These are phyloP conservation scores for Arctocebus calabarensis DNA, from an alignment of 2,797 vertebrate species.

Conservation along the genomic window DNA sequence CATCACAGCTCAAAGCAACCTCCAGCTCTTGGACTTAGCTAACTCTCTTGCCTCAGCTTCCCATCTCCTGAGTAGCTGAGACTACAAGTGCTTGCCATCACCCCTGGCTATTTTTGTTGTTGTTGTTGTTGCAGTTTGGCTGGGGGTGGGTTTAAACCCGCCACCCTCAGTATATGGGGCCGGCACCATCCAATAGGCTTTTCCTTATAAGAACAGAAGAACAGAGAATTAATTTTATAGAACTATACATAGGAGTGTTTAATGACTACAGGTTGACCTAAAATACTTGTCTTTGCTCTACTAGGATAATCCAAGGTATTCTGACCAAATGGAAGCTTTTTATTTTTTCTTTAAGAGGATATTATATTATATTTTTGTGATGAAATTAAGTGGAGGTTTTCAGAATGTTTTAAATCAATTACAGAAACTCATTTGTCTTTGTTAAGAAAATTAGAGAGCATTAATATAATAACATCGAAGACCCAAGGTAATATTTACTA, in stretches of 20 bases:
- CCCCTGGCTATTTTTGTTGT: too few relatives aligned
- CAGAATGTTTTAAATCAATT: constrained; percentile 2
- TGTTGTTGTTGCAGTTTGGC: too few relatives aligned
- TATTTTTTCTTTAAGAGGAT: neutral
- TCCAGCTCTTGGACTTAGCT: too few relatives aligned
- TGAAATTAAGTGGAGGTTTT: neutral
- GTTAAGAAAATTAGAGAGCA: neutral
- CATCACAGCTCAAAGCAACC: too few relatives aligned
- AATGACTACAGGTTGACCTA: neutral
- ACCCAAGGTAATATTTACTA: neutral
- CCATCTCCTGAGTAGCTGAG: too few relatives aligned
- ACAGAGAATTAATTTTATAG: neutral
- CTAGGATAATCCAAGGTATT: neutral
- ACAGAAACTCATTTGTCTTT: neutral
- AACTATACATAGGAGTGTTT: neutral
- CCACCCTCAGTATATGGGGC: too few relatives aligned
- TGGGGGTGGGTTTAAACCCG: too few relatives aligned
- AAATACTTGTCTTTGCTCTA: neutral
- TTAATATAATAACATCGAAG: neutral
- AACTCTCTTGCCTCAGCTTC: too few relatives aligned
- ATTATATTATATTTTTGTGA: neutral
- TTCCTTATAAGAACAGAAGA: neutral
- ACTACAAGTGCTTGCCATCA: too few relatives aligned
- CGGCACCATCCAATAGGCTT: neutral
- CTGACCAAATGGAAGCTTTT: neutral